phyloP scores from a whole-genome alignment of 2,888 invertebrate genomes.

The Thymelicus lineola region DNA sequence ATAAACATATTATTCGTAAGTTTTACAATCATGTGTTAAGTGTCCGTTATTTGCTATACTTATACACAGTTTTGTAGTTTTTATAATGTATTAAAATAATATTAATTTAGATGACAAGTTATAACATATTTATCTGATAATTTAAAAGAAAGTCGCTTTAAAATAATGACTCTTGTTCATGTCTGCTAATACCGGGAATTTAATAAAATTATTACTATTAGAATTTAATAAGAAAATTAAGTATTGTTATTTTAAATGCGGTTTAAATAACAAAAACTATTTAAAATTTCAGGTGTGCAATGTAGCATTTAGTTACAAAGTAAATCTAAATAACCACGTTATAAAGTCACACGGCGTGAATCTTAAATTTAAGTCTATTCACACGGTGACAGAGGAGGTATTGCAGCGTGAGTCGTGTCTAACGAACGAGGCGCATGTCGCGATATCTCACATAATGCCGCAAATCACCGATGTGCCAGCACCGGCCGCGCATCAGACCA shows the following conservation, averaged over 20 bases:
- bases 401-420: constrained; percentile 71
- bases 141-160: too few relatives aligned
- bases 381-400: constrained; percentile 76
- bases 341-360: constrained; percentile 79
- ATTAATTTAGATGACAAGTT: background rate
- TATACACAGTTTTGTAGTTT: too few relatives aligned
- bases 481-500: constrained; percentile 71
- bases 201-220: too few relatives aligned
- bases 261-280: constrained; percentile 25
- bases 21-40: too few relatives aligned
- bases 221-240: too few relatives aligned
- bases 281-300: constrained; percentile 71
- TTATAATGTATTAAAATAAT: background rate
- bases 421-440: constrained; percentile 63
- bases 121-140: too few relatives aligned
- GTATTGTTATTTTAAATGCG: too few relatives aligned
- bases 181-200: too few relatives aligned
- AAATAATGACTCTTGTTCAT: too few relatives aligned
- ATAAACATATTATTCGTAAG: too few relatives aligned
- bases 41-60: too few relatives aligned
- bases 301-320: constrained; percentile 81
- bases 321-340: constrained; percentile 81
- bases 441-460: constrained; percentile 73
- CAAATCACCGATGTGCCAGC: constrained; percentile 65
- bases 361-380: constrained; percentile 80